Percentiles rank a stretch among this genome's conserved stretches.
phyloP scores from a whole-genome alignment of 1,140 invertebrate species.

The Polypedilum vanderplanki region DNA sequence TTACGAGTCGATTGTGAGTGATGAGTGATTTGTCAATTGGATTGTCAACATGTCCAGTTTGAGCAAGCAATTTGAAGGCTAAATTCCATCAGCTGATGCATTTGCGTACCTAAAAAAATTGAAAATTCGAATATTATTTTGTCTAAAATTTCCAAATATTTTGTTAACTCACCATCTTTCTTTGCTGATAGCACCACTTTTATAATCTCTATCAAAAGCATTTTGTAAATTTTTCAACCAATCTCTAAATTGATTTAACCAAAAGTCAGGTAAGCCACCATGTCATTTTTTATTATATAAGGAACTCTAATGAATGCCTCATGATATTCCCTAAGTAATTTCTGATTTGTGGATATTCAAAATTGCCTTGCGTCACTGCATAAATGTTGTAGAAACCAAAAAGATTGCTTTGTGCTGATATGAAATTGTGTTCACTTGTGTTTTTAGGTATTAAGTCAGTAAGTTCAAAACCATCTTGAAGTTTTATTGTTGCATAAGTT shows the following conservation, averaged over 20 bases:
- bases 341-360: conserved; percentile 95
- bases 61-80: conserved; percentile 89
- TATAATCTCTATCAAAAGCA: conserved; percentile 80
- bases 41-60: conserved; percentile 91
- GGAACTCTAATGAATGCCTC: conserved; percentile 83
- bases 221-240: conserved; percentile 82
- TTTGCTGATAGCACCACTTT: conserved; percentile 66
- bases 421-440: conserved; percentile 87
- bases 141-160: too few relatives aligned
- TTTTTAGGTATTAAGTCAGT: conserved; percentile 89
- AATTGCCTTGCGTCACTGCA: conserved; percentile 89
- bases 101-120: conserved; percentile 51
- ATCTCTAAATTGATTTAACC: conserved; percentile 83
- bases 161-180: conserved; percentile 61
- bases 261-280: conserved; percentile 86
- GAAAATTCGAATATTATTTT: too few relatives aligned
- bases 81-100: conserved; percentile 87
- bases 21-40: conserved; percentile 84
- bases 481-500: conserved; percentile 34
- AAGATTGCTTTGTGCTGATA: conserved; percentile 83
- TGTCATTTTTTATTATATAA: conserved; percentile 90
- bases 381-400: conserved; percentile 99
- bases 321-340: conserved; percentile 87
- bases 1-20: conserved; percentile 71
- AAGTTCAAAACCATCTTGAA: conserved; percentile 74